phyloP scores from a whole-genome alignment of 2,113 vertebrate genomes.

The Limanda limanda region DNA sequence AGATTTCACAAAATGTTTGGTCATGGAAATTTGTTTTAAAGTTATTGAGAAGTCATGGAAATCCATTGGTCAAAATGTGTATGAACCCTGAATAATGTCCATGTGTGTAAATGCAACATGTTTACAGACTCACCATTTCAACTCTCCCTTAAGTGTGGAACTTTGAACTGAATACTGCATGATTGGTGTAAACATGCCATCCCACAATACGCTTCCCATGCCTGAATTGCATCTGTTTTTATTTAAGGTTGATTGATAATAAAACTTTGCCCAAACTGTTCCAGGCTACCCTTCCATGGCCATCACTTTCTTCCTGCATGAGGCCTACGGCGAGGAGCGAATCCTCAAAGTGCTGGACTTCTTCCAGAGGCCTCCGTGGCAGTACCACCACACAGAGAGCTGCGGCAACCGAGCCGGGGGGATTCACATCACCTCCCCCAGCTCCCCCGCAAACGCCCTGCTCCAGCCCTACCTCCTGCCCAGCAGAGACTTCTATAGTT shows the following conservation, averaged over 20 bases:
- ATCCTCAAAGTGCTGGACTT: slow-evolving; percentile 87
- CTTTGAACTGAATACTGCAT: neutral
- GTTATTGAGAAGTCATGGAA: too few relatives aligned
- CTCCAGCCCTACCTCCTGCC: slow-evolving; percentile 71
- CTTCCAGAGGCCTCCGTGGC: slow-evolving; percentile 91
- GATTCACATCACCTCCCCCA: slow-evolving; percentile 67
- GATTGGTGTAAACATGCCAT: slow-evolving; percentile 13
- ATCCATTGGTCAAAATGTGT: too few relatives aligned
- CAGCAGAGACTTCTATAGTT: slow-evolving; percentile 88
- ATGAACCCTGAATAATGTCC: slow-evolving; percentile 11
- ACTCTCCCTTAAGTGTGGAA: neutral
- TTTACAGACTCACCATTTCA: slow-evolving; percentile 4
- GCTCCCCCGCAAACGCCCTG: slow-evolving; percentile 37
- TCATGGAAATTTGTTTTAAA: too few relatives aligned
- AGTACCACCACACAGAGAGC: slow-evolving; percentile 81
- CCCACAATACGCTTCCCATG: neutral
- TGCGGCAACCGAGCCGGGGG: slow-evolving; percentile 42
- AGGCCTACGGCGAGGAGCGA: slow-evolving; percentile 87
- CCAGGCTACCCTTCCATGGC: slow-evolving; percentile 88
- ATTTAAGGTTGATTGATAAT: slow-evolving; percentile 12
- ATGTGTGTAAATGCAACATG: slow-evolving; percentile 7
- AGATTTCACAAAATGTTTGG: too few relatives aligned
- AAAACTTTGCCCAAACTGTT: slow-evolving; percentile 21
- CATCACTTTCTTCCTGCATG: slow-evolving; percentile 89
- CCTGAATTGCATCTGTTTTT: slow-evolving; percentile 23